Percentiles rank a stretch among this genome's conserved stretches.
phyloP scores from a whole-genome alignment of 1,140 invertebrate genomes.

The Drosophila tristis region DNA sequence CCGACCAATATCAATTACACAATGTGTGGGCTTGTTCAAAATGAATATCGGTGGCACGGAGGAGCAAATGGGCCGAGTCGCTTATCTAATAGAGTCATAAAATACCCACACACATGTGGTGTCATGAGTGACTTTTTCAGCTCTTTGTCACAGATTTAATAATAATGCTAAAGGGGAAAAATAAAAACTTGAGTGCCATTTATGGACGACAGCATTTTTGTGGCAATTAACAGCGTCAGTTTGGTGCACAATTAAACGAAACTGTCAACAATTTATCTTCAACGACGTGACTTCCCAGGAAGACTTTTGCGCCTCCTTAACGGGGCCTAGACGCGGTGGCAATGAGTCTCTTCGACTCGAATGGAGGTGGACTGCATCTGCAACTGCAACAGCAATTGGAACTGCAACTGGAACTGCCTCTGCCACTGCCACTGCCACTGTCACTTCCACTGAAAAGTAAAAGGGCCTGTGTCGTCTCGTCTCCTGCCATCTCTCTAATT shows the following conservation, averaged over 20 bases:
- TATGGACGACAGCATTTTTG: conserved; percentile 61
- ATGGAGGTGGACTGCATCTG: conserved; percentile 5
- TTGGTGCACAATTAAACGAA: conserved; percentile 72
- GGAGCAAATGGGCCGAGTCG: conserved; percentile 27
- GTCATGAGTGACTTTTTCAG: conserved; percentile 1
- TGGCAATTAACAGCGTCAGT: conserved; percentile 70
- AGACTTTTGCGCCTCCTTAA: conserved; percentile 74
- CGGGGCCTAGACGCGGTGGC: conserved; percentile 49
- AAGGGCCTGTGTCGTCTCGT: conserved; percentile 45
- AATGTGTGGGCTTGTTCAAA: conserved; percentile 61
- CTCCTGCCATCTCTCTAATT: conserved; percentile 59
- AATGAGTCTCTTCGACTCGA: conserved; percentile 28
- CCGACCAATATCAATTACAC: conserved; percentile 69
- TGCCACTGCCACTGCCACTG: neutral
- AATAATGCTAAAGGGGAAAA: conserved; percentile 3
- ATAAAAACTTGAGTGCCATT: conserved; percentile 44
- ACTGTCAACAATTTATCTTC: conserved; percentile 80
- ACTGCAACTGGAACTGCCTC: too few species aligned
- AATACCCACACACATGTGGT: conserved; percentile 37
- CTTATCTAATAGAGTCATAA: conserved; percentile 80
- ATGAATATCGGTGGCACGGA: conserved; percentile 57
- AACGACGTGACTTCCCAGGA: conserved; percentile 74
- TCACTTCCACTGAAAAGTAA: conserved; percentile 57
- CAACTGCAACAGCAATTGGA: too few species aligned
- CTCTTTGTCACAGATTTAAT: conserved; percentile 34